Evolutionary conservation across 2,888 invertebrate genomes (phyloP).

Genomic region (Agrochola macilenta): DNA sequence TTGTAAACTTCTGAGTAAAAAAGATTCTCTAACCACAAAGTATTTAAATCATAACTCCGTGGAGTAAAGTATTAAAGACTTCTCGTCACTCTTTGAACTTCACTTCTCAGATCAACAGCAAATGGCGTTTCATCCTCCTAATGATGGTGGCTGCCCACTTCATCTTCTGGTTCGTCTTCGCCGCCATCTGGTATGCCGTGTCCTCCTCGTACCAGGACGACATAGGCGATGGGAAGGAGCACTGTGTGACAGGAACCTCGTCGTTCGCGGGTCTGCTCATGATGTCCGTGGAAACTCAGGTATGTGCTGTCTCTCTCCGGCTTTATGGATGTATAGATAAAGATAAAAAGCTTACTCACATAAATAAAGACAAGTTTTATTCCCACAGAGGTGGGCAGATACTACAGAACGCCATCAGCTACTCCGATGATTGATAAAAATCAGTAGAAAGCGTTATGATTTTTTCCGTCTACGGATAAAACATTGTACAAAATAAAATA

Average conservation of each 20-base stretch:
- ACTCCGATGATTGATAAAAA: not conserved
- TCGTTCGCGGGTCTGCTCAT: conserved; percentile 93
- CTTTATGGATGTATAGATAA: not conserved
- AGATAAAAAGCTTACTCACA: not conserved
- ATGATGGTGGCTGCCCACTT: conserved; percentile 92
- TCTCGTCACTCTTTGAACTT: not conserved
- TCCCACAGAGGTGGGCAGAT: not conserved
- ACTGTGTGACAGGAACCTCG: conserved; percentile 91
- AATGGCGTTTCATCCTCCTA: conserved; percentile 93
- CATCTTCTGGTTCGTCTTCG: conserved; percentile 95
- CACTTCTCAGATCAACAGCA: conserved; percentile 91
- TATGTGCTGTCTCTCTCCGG: conserved; percentile 67
- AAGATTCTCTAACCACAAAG: too few species aligned
- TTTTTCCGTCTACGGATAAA: too few species aligned
- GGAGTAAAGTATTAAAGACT: not conserved
- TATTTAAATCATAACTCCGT: not conserved
- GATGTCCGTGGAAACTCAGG: conserved; percentile 97
- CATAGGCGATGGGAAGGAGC: conserved; percentile 91
- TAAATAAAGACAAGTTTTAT: not conserved
- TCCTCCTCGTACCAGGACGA: conserved; percentile 94
- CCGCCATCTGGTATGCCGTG: conserved; percentile 93
- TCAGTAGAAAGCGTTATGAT: not conserved
- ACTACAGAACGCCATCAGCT: not conserved
- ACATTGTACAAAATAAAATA: too few species aligned
- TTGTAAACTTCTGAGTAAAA: too few species aligned